Percentiles rank a stretch among this genome's conserved stretches.
These are phyloP conservation scores for Podiceps cristatus DNA, from an alignment of 2,113 vertebrate species.

Conservation along the genomic window DNA sequence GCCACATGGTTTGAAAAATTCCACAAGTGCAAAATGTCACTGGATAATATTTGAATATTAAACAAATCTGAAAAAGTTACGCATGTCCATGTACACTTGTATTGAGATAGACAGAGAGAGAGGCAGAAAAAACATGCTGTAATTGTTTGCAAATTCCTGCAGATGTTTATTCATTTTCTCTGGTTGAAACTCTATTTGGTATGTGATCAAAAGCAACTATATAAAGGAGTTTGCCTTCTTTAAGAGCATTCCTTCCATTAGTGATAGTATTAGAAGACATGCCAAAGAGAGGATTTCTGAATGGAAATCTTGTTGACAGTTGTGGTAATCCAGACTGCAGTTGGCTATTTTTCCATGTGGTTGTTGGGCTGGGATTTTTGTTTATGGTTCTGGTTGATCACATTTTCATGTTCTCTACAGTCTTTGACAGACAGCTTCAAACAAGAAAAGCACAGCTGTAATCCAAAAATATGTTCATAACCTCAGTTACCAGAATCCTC, in stretches of 20 bases:
- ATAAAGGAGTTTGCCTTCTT: conserved; percentile 21
- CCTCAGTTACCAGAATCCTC: background rate
- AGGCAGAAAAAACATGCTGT: background rate
- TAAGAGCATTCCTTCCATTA: conserved; percentile 57
- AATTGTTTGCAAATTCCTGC: conserved; percentile 39
- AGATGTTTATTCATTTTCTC: conserved; percentile 45
- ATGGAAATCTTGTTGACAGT: conserved; percentile 61
- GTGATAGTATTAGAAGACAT: background rate
- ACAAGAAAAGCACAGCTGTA: background rate
- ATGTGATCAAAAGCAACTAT: conserved; percentile 35
- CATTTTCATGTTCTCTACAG: conserved; percentile 5
- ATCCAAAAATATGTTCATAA: background rate
- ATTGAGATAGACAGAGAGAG: background rate
- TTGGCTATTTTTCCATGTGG: conserved; percentile 10
- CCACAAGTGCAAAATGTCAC: background rate
- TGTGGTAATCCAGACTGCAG: conserved; percentile 21
- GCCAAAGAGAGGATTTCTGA: conserved; percentile 54
- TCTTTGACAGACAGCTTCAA: conserved; percentile 23
- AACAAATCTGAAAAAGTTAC: background rate
- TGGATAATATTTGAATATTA: background rate
- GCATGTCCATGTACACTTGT: background rate
- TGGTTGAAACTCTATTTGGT: conserved; percentile 18
- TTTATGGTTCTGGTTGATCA: conserved; percentile 35
- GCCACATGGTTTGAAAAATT: background rate
- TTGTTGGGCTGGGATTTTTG: conserved; percentile 25